A percentile compares a stretch with the other conserved stretches of the same genome.
These are phyloP conservation scores for Hemibagrus guttatus DNA, from an alignment of 2,797 vertebrate species.

Conservation along the genomic window DNA sequence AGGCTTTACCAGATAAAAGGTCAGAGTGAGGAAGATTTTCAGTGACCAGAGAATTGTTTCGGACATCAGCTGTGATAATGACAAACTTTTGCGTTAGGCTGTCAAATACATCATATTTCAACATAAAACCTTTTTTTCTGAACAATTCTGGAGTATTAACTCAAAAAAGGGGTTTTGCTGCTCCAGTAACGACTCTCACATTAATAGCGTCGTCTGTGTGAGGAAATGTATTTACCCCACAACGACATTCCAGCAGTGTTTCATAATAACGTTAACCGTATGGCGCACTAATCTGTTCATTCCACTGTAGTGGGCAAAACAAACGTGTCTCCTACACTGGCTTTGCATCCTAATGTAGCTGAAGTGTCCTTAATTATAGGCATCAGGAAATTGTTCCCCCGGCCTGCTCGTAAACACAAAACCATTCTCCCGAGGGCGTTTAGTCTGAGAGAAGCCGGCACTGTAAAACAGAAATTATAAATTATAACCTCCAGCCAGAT, in stretches of 20 bases:
- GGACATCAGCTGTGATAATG: neutral
- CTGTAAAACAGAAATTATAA: neutral
- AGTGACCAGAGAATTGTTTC: neutral
- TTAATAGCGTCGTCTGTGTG: neutral
- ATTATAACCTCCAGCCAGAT: neutral
- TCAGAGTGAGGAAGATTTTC: neutral
- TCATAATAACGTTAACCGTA: neutral
- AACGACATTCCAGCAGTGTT: neutral
- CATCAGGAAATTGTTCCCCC: constrained; percentile 14
- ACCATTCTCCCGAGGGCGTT: neutral
- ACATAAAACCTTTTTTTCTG: too few relatives aligned
- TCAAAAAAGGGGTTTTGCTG: too few relatives aligned
- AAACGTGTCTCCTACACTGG: neutral
- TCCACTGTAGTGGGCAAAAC: neutral
- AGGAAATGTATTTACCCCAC: neutral
- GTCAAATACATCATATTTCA: too few relatives aligned
- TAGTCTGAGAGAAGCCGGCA: neutral
- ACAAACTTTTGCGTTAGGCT: neutral
- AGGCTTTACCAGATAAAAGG: neutral
- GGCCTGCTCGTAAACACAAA: constrained; percentile 9
- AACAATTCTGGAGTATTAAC: neutral
- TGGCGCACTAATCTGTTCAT: neutral
- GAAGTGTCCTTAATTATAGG: constrained; percentile 20
- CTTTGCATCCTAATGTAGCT: constrained; percentile 22
- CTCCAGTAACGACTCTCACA: too few relatives aligned